A percentile compares a stretch with the other conserved stretches of the same genome.
phyloP scores from a whole-genome alignment of 2,888 invertebrate species.

The Chaetogeoica ovagalla region DNA sequence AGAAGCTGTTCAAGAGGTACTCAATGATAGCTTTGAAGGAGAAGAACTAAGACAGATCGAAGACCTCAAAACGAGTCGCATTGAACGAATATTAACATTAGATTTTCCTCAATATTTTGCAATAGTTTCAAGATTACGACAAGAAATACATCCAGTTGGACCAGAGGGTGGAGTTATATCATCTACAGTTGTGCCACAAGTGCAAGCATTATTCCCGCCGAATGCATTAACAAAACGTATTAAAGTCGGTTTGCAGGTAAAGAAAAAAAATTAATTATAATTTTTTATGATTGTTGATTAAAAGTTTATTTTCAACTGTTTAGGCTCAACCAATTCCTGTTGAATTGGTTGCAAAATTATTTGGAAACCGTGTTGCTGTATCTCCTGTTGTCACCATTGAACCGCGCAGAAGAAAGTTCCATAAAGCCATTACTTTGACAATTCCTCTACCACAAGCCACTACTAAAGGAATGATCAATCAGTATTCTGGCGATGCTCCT shows the following conservation, averaged over 20 bases:
- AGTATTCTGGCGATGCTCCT: conserved; percentile 77
- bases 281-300: background rate
- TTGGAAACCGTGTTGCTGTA: conserved; percentile 95
- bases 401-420: conserved; percentile 95
- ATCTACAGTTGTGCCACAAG: conserved; percentile 89
- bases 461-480: conserved; percentile 80
- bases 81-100: conserved; percentile 90
- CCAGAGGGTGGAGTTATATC: conserved; percentile 97
- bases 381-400: conserved; percentile 98
- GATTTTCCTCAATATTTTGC: conserved; percentile 99
- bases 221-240: conserved; percentile 98
- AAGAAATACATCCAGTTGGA: conserved; percentile 96
- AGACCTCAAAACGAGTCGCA: conserved; percentile 84
- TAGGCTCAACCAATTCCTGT: conserved; percentile 89
- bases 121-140: conserved; percentile 89
- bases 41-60: conserved; percentile 77
- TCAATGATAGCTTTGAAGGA: conserved; percentile 89
- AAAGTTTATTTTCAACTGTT: background rate
- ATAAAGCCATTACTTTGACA: conserved; percentile 95
- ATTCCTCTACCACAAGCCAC: conserved; percentile 82
- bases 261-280: conserved; percentile 45
- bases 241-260: conserved; percentile 90
- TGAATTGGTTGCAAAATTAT: conserved; percentile 80
- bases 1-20: conserved; percentile 85
- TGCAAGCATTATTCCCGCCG: conserved; percentile 86